Conservation (phyloP, 2,113 vertebrate genomes). For the Vicugna pacos region DNA sequence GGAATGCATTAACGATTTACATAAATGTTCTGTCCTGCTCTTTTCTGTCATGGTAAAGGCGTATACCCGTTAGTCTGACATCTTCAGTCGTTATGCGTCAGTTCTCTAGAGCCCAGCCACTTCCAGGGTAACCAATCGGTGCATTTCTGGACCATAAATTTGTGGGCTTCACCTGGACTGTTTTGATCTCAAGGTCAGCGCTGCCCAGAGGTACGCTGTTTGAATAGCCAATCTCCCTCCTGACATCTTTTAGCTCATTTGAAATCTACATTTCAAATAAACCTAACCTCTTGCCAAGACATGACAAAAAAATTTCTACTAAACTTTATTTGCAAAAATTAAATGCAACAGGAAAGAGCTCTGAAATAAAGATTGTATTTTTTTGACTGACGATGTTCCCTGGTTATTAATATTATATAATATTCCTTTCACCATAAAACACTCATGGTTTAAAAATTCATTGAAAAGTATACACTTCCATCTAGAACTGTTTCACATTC, state of each 20-base stretch:
- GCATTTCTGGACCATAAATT: constrained; percentile 8
- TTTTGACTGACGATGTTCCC: not conserved
- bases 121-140: not conserved
- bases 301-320: not conserved
- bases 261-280: not conserved
- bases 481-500: not conserved
- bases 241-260: not conserved
- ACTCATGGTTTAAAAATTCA: not conserved
- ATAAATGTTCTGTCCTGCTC: constrained; percentile 10
- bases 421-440: not conserved
- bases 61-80: not conserved
- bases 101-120: not conserved
- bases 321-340: constrained; percentile 30
- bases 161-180: not conserved
- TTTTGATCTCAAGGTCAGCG: constrained; percentile 14
- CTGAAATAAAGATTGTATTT: not conserved
- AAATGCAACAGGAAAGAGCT: constrained; percentile 25
- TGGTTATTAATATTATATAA: not conserved
- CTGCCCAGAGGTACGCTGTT: not conserved
- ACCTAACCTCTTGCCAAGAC: not conserved
- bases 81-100: not conserved
- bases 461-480: not conserved
- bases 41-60: not conserved
- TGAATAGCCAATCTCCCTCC: not conserved
- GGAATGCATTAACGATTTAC: not conserved